phyloP scores from a whole-genome alignment of 2,797 vertebrate species.

The Corythornis leucogaster region DNA sequence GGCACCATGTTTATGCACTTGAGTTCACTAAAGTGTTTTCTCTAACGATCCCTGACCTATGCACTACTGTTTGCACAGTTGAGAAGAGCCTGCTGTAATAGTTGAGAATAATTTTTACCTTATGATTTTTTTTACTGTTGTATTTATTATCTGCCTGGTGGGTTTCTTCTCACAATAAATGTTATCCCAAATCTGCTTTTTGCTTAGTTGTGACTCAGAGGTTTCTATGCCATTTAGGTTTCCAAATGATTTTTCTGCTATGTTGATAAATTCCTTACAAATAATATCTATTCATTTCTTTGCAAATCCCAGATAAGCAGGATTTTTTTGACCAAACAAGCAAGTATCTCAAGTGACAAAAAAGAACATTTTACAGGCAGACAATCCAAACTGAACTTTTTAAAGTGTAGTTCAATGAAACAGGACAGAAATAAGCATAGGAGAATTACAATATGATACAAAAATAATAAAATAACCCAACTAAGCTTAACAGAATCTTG shows the following conservation, averaged over 20 bases:
- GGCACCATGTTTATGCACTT: not conserved
- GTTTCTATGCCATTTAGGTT: too few species aligned
- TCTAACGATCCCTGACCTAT: not conserved
- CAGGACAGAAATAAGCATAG: not conserved
- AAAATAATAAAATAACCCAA: not conserved
- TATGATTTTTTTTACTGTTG: not conserved
- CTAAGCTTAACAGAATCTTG: not conserved
- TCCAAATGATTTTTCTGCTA: too few species aligned
- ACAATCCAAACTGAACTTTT: not conserved
- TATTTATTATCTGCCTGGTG: not conserved
- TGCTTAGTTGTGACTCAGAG: not conserved
- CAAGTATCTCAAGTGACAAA: not conserved
- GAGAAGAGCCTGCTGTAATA: not conserved
- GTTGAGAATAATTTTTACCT: not conserved
- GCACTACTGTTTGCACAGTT: not conserved
- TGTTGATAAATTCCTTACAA: too few species aligned
- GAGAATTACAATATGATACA: not conserved
- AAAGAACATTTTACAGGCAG: not conserved
- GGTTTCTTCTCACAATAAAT: not conserved
- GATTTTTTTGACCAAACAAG: not conserved
- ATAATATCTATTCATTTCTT: too few species aligned
- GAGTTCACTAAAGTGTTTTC: not conserved
- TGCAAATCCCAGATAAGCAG: too few species aligned
- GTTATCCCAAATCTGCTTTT: not conserved
- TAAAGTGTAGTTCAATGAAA: not conserved